A percentile compares a stretch with the other conserved stretches of the same genome.
Evolutionary conservation across 2,797 vertebrate species (phyloP).

Genomic region (Danionella dracula): DNA sequence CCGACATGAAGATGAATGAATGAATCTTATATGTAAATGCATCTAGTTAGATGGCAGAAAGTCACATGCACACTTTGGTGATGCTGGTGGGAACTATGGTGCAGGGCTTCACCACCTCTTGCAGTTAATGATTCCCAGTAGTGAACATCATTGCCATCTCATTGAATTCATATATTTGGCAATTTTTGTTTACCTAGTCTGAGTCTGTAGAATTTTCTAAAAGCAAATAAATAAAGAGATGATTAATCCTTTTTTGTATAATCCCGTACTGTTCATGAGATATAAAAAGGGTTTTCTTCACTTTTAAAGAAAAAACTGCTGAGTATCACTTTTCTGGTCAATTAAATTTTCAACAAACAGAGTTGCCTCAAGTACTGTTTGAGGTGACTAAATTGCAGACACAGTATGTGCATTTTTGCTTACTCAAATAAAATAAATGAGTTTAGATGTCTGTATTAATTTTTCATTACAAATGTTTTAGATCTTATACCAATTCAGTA

Average conservation of each 20-base stretch:
- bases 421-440: constrained; percentile 22
- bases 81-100: constrained; percentile 68
- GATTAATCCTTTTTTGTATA: constrained; percentile 67
- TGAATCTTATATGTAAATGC: too few relatives aligned
- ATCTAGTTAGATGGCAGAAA: constrained; percentile 65
- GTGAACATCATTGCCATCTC: constrained; percentile 61
- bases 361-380: constrained; percentile 26
- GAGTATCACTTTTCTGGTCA: constrained; percentile 57
- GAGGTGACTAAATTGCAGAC: constrained; percentile 25
- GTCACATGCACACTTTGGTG: constrained; percentile 65
- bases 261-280: constrained; percentile 56
- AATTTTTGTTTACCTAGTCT: constrained; percentile 72
- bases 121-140: constrained; percentile 69
- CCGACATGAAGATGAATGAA: too few relatives aligned
- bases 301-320: constrained; percentile 68
- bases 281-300: constrained; percentile 65
- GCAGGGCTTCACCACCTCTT: constrained; percentile 61
- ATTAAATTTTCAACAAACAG: constrained; percentile 29
- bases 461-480: constrained; percentile 20
- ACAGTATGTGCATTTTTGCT: constrained; percentile 21
- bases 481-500: constrained; percentile 7
- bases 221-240: constrained; percentile 69
- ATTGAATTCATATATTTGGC: constrained; percentile 68
- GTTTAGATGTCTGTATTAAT: constrained; percentile 21
- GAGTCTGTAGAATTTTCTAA: constrained; percentile 72